phyloP scores from a whole-genome alignment of 2,888 invertebrate genomes.

The Dolichomitus sp. region DNA sequence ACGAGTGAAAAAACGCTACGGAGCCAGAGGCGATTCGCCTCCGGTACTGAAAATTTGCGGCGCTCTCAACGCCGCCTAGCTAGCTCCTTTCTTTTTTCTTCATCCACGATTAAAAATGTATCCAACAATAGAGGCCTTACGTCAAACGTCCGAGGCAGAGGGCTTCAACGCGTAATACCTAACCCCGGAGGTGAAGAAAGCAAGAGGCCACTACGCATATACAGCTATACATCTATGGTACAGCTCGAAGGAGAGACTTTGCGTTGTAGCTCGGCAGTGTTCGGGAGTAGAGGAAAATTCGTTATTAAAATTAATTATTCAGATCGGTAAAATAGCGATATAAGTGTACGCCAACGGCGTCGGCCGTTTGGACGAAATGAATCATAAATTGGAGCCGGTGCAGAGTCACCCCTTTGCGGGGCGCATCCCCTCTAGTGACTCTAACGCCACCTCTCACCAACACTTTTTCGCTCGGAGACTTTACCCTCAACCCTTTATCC shows the following conservation, averaged over 20 bases:
- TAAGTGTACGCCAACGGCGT: conserved; percentile 80
- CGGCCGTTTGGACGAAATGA: conserved; percentile 84
- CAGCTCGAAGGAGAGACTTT: conserved; percentile 29
- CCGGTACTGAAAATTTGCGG: conserved; percentile 53
- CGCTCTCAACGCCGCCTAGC: conserved; percentile 18
- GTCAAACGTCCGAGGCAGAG: conserved; percentile 79
- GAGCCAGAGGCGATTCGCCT: conserved; percentile 69
- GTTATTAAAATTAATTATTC: conserved; percentile 86
- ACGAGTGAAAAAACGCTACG: conserved; percentile 37
- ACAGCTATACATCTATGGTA: conserved; percentile 13
- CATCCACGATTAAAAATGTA: conserved; percentile 80
- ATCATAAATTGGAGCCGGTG: conserved; percentile 84
- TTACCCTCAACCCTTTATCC: conserved; percentile 78
- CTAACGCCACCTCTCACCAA: conserved; percentile 54
- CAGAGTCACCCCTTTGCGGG: conserved; percentile 72
- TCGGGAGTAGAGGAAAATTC: conserved; percentile 78
- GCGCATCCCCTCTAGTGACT: conserved; percentile 60
- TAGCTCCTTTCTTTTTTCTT: conserved; percentile 65
- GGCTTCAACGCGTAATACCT: conserved; percentile 43
- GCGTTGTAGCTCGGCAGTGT: conserved; percentile 40
- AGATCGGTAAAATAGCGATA: conserved; percentile 85
- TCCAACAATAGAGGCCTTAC: conserved; percentile 79
- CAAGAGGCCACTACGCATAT: conserved; percentile 36
- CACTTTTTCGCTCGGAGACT: conserved; percentile 65
- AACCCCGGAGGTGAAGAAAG: conserved; percentile 60